Evolutionary conservation across 2,888 invertebrate species (phyloP), one percentile per base, ranked within the genome.

Genomic region (Oscheius sp.): DNA sequence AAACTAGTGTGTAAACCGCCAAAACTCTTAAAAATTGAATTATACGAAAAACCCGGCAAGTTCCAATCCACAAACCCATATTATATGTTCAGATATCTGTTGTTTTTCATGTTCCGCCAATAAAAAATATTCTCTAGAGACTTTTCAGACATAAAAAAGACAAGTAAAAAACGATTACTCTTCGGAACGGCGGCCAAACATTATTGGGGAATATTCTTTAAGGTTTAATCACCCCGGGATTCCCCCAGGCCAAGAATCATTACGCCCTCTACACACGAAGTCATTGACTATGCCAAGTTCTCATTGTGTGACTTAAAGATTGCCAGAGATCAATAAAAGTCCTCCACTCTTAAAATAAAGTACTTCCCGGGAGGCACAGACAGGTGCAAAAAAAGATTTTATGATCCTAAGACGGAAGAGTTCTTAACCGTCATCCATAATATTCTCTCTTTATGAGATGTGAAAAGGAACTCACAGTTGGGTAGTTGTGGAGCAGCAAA

Each of bases 381-480:
- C 66, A 66, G 66, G 52, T 66, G 66, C 43, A 49, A 66, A 66
- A 64, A 66, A 49, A 16, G n/a, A 25, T 27, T n/a, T n/a, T 27
- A 66, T 49, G 29, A n/a, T 49, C 52, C 66, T 2, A 3, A n/a
- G 29, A 18, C 68, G 21, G 63, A 63, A 63, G 46, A 12, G 63
- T 23, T 46, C 35, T 59, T 21, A 59, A 59, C 35, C 35, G 35
- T 35, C 35, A 9, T 29, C 56, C 56, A n/a, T 29, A 58, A 58
- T 25, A 29, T 21, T 7, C 18, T 35, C 59, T 41, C 59, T 59
- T 59, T 29, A 18, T 35, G 29, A 59, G 41, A 29, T 25, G 59
- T 9, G 49, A 3, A 35, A 35, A 35, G 35, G 35, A 35, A 78
- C 80, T 77, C 72, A 80, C 80, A 78, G n/a, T 58, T 46, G n/a